Percentiles rank a stretch among this genome's conserved stretches.
Conservation (phyloP, 1,140 invertebrate species). For the Drosophila suzukii region DNA sequence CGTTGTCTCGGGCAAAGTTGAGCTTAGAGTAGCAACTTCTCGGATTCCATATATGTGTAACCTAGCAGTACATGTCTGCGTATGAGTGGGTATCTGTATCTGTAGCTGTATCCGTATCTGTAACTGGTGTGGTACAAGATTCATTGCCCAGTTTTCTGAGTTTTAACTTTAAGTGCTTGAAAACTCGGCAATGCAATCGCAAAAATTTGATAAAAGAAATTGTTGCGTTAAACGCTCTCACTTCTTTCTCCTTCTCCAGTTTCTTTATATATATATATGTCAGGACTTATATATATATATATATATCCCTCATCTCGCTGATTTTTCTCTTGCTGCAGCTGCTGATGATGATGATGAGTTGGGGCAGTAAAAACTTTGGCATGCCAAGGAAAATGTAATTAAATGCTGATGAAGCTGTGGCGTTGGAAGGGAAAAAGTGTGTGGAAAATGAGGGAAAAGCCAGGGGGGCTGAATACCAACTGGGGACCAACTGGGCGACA, state of each 20-base stretch:
- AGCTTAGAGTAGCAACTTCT: constrained; percentile 42
- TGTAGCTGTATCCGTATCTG: not conserved
- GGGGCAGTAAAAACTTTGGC: constrained; percentile 49
- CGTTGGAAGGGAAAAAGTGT: not conserved
- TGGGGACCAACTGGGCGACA: constrained; percentile 55
- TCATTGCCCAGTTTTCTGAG: constrained; percentile 27
- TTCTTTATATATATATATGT: not conserved
- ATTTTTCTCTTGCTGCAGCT: constrained; percentile 1
- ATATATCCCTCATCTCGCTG: not conserved
- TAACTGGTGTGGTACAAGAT: not conserved
- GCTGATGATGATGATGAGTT: constrained; percentile 34
- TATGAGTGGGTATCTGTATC: not conserved
- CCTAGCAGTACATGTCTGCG: not conserved
- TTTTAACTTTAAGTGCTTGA: constrained; percentile 23
- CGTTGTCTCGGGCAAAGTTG: constrained; percentile 49
- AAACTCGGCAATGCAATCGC: constrained; percentile 31
- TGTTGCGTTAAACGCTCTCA: constrained; percentile 44
- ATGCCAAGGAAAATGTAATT: constrained; percentile 65
- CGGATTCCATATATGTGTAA: not conserved
- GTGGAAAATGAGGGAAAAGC: constrained; percentile 2
- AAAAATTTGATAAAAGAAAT: constrained; percentile 41
- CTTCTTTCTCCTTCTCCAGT: constrained; percentile 4
- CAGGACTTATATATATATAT: too few relatives aligned
- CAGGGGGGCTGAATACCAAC: constrained; percentile 26
- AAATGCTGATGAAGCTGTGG: constrained; percentile 66